Conservation (phyloP, 2,888 invertebrate genomes). For the Electrophaes corylata region DNA sequence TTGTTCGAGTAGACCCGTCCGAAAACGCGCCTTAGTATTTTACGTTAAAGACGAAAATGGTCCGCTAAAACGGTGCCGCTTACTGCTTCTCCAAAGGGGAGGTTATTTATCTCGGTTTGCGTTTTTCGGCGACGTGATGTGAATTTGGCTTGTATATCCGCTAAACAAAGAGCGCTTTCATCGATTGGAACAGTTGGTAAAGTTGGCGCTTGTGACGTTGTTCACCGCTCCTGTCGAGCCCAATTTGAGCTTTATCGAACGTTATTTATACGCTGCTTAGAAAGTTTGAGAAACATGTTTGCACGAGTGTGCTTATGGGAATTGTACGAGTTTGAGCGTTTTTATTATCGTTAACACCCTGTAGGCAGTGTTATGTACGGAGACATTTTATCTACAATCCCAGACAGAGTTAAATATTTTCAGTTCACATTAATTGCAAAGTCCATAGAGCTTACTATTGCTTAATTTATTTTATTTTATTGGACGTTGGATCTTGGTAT, state of each 20-base stretch:
- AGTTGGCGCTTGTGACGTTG: slow-evolving; percentile 68
- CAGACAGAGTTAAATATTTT: background rate
- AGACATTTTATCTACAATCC: background rate
- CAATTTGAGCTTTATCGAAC: slow-evolving; percentile 76
- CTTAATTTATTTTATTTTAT: no score
- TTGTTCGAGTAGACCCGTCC: slow-evolving; percentile 65
- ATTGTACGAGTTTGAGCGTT: slow-evolving; percentile 66
- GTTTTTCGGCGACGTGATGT: slow-evolving; percentile 83
- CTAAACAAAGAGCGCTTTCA: slow-evolving; percentile 77
- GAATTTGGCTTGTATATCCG: slow-evolving; percentile 81
- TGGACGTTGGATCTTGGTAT: no score
- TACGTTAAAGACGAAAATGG: slow-evolving; percentile 80
- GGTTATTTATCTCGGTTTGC: slow-evolving; percentile 83
- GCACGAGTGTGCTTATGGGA: slow-evolving; percentile 72
- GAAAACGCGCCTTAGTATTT: slow-evolving; percentile 76
- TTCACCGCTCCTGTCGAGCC: slow-evolving; percentile 49
- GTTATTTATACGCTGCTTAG: slow-evolving; percentile 79
- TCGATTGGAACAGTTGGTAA: slow-evolving; percentile 70
- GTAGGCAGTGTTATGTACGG: slow-evolving; percentile 22
- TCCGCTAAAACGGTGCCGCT: slow-evolving; percentile 76
- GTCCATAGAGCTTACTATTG: no score
- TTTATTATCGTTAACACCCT: slow-evolving; percentile 58
- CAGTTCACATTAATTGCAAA: background rate
- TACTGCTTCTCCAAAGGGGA: slow-evolving; percentile 75
- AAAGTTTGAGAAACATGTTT: slow-evolving; percentile 75